A percentile compares a stretch with the other conserved stretches of the same genome.
Conservation (phyloP, 2,888 invertebrate species). For the Sinodicranocentrus sp. region DNA sequence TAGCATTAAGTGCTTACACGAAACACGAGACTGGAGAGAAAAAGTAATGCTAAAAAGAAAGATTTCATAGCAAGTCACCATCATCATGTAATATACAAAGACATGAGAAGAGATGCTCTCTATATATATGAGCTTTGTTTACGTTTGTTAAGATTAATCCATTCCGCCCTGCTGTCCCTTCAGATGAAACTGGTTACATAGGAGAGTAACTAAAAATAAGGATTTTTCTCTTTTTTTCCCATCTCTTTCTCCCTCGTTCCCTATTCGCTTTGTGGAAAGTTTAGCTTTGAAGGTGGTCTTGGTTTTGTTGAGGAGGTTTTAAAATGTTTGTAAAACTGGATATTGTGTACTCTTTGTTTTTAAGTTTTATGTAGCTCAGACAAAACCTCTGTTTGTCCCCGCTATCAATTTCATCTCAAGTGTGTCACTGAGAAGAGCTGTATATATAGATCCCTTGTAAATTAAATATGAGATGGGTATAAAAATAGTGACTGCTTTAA, state of each 20-base stretch:
- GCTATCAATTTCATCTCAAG: not conserved
- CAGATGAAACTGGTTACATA: not conserved
- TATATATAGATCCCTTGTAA: not conserved
- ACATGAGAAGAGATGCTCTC: too few relatives aligned
- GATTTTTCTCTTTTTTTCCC: too few relatives aligned
- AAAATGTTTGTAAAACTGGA: not conserved
- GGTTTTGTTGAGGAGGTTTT: not conserved
- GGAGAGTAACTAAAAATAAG: not conserved
- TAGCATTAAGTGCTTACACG: too few relatives aligned
- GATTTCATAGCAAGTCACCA: too few relatives aligned
- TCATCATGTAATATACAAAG: too few relatives aligned
- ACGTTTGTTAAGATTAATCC: slow-evolving; percentile 14
- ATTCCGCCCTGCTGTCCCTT: not conserved
- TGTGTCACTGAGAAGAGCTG: not conserved
- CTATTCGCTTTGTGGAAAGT: not conserved
- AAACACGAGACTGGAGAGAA: too few relatives aligned
- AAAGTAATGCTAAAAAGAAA: too few relatives aligned
- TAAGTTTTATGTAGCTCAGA: not conserved
- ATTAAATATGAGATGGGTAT: slow-evolving; percentile 12
- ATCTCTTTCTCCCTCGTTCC: too few relatives aligned
- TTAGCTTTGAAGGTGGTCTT: not conserved
- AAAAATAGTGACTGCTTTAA: too few relatives aligned
- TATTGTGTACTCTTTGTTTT: not conserved
- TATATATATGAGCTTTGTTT: not conserved
- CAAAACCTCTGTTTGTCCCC: not conserved